Percentiles rank a stretch among this genome's conserved stretches.
These are phyloP conservation scores for Serilophus lunatus DNA, from an alignment of 2,113 vertebrate genomes.

Conservation along the genomic window DNA sequence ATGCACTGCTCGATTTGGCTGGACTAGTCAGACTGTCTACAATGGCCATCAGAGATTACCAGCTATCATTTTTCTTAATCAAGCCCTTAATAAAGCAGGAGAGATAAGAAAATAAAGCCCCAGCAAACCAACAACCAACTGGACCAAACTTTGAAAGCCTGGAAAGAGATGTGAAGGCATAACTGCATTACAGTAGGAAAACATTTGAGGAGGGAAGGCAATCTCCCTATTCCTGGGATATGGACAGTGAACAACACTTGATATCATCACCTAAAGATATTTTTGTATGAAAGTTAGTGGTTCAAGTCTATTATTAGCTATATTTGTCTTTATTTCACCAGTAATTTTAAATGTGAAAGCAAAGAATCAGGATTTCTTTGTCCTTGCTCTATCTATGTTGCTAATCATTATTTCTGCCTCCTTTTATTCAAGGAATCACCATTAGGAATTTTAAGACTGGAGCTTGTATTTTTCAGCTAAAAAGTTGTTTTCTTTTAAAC, in stretches of 20 bases:
- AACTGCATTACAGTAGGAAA: background rate
- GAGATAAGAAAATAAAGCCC: too few relatives aligned
- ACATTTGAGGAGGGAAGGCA: background rate
- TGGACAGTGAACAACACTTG: background rate
- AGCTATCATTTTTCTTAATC: background rate
- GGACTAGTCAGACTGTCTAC: background rate
- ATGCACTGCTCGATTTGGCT: rapidly evolving
- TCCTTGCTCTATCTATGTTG: background rate
- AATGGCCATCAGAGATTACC: background rate
- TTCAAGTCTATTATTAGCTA: background rate
- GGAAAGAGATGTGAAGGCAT: background rate
- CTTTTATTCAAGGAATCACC: background rate
- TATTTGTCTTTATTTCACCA: background rate
- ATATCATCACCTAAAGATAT: background rate
- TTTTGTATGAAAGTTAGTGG: background rate
- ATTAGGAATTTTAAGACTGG: background rate
- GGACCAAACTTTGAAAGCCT: background rate
- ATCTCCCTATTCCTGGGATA: background rate
- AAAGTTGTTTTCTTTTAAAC: background rate
- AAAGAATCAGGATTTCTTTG: background rate
- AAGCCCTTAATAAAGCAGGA: background rate
- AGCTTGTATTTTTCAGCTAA: background rate
- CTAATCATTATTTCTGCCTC: background rate
- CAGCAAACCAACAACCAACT: background rate
- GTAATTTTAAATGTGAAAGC: background rate